A percentile compares a stretch with the other conserved stretches of the same genome.
Conservation (phyloP, 2,888 invertebrate species). For the Malthinus flaveolus region DNA sequence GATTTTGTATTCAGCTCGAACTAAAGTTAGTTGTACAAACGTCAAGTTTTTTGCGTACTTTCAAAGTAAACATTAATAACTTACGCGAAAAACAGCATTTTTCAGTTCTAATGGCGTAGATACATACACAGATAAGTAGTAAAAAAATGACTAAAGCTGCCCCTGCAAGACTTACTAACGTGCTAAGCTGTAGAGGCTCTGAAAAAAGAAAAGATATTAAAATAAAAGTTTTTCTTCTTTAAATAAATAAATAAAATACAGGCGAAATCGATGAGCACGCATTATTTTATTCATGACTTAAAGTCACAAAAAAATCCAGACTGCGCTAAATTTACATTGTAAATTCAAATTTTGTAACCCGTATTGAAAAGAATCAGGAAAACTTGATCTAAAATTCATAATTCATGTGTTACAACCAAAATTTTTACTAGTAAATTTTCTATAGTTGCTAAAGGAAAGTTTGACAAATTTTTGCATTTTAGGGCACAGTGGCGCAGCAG, state of each 20-base stretch:
- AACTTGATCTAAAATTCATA: conserved; percentile 20
- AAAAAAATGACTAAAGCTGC: conserved; percentile 61
- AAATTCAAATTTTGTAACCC: conserved; percentile 17
- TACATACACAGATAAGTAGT: conserved; percentile 60
- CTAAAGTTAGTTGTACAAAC: too few species aligned
- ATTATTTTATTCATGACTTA: conserved; percentile 11
- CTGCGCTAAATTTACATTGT: conserved; percentile 8
- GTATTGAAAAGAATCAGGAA: conserved; percentile 8
- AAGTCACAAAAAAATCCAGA: conserved; percentile 8
- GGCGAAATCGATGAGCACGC: conserved; percentile 3
- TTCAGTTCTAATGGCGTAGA: conserved; percentile 62
- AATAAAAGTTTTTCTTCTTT: neutral
- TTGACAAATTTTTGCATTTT: conserved; percentile 3
- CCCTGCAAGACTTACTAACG: conserved; percentile 61
- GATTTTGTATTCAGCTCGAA: too few species aligned
- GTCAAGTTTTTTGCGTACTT: too few species aligned
- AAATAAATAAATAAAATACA: neutral
- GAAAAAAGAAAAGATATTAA: conserved; percentile 36
- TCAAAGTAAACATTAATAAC: conserved; percentile 39
- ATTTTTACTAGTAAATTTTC: conserved; percentile 12
- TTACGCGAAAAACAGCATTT: conserved; percentile 67
- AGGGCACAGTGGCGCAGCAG: neutral
- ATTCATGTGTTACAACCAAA: conserved; percentile 12
- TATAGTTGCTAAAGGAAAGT: conserved; percentile 7
- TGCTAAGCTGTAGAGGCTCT: conserved; percentile 66